Base-by-base conservation (phyloP, 2,888 invertebrate genomes). In the Apodemia mormo region DNA sequence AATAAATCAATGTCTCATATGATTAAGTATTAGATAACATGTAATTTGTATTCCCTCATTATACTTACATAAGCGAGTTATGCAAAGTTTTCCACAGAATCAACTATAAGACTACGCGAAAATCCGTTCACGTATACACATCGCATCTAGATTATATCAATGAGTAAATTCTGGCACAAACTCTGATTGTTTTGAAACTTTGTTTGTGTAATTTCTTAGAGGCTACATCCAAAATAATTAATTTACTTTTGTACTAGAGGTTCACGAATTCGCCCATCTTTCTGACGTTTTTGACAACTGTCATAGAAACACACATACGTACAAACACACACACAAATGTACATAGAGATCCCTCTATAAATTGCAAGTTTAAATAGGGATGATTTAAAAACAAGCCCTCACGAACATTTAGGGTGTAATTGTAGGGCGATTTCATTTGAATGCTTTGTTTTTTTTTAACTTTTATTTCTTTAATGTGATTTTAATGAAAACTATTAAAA, bases 41-140 rank as follows among this genome's bases (percentile, higher is more conserved):
- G 30, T 58, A 58, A 58, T 58, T 30, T 58, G 58, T 58, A 58
- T 58, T 58, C 56, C 56, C 30, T 58, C 56, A 58, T 58, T 30
- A 58, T 10, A 4, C 56, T 58, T 58, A 58, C 56, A 52, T 52
- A 52, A 52, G 56, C 56, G 29, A 10, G 52, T 52, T 58, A 58
- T 58, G 58, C 12, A 58, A 58, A 58, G 9, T 58, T 58, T 58
- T 58, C 22, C 58, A 22, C 58, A 58, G 58, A 58, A 58, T 30
- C 58, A 30, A 30, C 30, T 30, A 30, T 12, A 22, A 58, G 30
- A 12, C 58, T 58, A 30, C 58, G 29, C 58, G 29, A 58, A 58
- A 58, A 58, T 58, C 58, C 30, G 30, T 30, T 58, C 30, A 58
- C 58, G 58, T 58, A 30, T 30, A 12, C 58, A 58, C 29, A 58